Percentiles rank a stretch among this genome's conserved stretches.
phyloP scores from a whole-genome alignment of 1,140 invertebrate species.

The Drosophila obscura region DNA sequence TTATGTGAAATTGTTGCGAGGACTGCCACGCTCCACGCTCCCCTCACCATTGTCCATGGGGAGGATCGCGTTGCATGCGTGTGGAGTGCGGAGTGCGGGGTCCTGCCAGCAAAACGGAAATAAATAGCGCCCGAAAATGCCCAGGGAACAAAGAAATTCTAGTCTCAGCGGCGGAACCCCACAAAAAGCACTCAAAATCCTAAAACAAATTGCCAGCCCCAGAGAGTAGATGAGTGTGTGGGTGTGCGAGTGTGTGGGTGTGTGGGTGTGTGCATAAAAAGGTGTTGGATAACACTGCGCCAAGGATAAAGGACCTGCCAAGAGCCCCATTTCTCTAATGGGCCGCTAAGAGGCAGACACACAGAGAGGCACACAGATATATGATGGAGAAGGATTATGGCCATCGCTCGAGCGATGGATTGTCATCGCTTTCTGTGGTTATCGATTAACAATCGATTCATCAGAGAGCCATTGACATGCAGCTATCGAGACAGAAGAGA shows the following conservation, averaged over 20 bases:
- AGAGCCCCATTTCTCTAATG: slow-evolving; percentile 8
- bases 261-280: slow-evolving; percentile 32
- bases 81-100: slow-evolving; percentile 13
- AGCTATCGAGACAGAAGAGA: no score
- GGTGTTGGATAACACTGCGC: slow-evolving; percentile 61
- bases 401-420: neutral
- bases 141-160: slow-evolving; percentile 56
- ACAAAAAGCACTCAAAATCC: slow-evolving; percentile 71
- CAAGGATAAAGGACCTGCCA: slow-evolving; percentile 20
- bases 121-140: slow-evolving; percentile 54
- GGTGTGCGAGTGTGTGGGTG: slow-evolving; percentile 16
- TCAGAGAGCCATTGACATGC: no score
- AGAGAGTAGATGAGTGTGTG: slow-evolving; percentile 7
- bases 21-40: neutral
- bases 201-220: slow-evolving; percentile 63
- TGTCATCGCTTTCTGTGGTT: no score
- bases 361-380: no score
- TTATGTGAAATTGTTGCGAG: slow-evolving; percentile 67
- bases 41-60: neutral
- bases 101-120: slow-evolving; percentile 56
- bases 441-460: no score
- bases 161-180: slow-evolving; percentile 38
- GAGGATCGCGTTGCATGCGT: slow-evolving; percentile 38
- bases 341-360: neutral
- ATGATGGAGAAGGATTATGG: neutral